Percentiles rank a stretch among this genome's conserved stretches.
Conservation (phyloP, 2,113 vertebrate genomes). For the Malaclemys terrapin region DNA sequence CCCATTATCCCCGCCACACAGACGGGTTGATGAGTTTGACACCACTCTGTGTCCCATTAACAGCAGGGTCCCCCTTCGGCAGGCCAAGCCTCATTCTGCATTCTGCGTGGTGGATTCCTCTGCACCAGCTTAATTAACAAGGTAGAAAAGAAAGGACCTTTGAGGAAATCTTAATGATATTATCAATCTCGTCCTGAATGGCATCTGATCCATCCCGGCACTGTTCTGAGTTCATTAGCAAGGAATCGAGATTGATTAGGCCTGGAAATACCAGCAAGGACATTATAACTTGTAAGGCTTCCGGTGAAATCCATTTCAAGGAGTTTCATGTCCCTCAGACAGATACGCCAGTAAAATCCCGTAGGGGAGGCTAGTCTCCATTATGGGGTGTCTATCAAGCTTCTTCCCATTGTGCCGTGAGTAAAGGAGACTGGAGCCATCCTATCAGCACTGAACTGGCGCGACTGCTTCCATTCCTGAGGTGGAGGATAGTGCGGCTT, state of each 20-base stretch:
- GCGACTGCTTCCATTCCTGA: neutral
- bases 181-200: slow-evolving; percentile 72
- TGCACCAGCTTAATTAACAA: slow-evolving; percentile 73
- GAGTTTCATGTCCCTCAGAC: neutral
- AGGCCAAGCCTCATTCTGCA: slow-evolving; percentile 34
- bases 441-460: neutral
- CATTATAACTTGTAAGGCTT: neutral
- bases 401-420: neutral
- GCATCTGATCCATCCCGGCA: slow-evolving; percentile 66
- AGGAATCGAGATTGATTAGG: slow-evolving; percentile 63
- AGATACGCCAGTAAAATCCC: neutral
- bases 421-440: neutral
- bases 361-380: neutral
- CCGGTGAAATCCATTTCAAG: neutral
- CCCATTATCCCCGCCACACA: neutral
- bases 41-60: neutral
- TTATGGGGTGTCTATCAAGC: neutral
- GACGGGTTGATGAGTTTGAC: neutral
- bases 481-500: neutral
- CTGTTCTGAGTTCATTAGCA: slow-evolving; percentile 68
- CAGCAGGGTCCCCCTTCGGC: neutral
- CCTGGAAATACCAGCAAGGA: neutral
- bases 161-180: slow-evolving; percentile 73
- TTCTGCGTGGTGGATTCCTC: slow-evolving; percentile 27
- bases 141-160: slow-evolving; percentile 67